Evolutionary conservation across 1,140 invertebrate genomes (phyloP), one percentile per base, ranked within the genome.

Genomic region (Pseudachorutes palmiensis): DNA sequence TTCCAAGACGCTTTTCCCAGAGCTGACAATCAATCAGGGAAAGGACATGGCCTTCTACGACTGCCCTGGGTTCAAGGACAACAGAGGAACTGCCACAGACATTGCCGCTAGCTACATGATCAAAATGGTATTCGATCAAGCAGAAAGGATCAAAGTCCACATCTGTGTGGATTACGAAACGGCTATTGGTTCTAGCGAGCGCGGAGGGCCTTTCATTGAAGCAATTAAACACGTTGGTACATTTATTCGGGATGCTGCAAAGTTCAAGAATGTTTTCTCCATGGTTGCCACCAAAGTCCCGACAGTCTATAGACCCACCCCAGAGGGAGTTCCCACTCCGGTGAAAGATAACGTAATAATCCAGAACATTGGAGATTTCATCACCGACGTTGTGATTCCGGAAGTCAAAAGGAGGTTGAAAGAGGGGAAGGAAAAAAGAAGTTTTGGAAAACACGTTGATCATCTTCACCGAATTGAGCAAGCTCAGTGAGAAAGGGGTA

Each of bases 51-150:
- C 36, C 26, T 68, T 65, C 28, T 70, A 67, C 57, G 72, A 74
- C 45, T 70, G 67, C 32, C 72, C 72, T n/a, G 72, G 72, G 32
- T 74, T 74, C 59, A 62, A 55, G 31, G 72, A 74, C 51, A 70
- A 61, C 16, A 48, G 72, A 9, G 63, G 62, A 16, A 30, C 63
- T 12, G 66, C 32, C 9, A 31, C 62, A 16, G 72, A 74, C n/a
- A 67, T 74, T 12, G 63, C 72, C 0, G 65, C 61, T 0, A 62
- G 64, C n/a, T 72, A 70, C 51, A 70, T 72, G 41, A 70, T 66
- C 1, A 70, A 70, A 24, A 49, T 64, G 29, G 55, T 72, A 2
- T 62, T 70, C 5, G 62, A 67, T 22, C 57, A n/a, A 14, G 64
- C 58, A 12, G 45, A 48, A 26, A 41, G 19, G 5, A 57, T 70